A percentile compares a stretch with the other conserved stretches of the same genome.
phyloP scores from a whole-genome alignment of 30 jellyfish, hydroid and myxozoan genomes.

The Turritopsis rubra region DNA sequence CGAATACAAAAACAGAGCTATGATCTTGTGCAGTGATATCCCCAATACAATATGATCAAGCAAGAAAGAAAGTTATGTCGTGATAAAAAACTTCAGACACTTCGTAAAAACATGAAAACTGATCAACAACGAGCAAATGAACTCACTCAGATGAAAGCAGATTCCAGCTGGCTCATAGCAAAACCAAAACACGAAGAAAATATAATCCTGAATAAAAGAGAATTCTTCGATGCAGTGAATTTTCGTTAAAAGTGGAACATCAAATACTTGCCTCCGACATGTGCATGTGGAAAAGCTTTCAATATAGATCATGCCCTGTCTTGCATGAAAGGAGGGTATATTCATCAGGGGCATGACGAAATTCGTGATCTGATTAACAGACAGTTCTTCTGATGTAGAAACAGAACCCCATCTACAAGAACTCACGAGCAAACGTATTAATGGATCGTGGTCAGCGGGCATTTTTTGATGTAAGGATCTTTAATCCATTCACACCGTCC shows the following conservation, averaged over 20 bases:
- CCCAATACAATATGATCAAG: too few species aligned
- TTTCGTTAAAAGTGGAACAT: slow-evolving; percentile 21
- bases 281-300: not conserved
- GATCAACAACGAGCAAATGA: not conserved
- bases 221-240: slow-evolving; percentile 15
- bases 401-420: too few species aligned
- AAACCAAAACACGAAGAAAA: not conserved
- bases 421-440: too few species aligned
- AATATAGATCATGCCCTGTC: not conserved
- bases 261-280: slow-evolving; percentile 15
- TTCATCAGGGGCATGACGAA: slow-evolving; percentile 25
- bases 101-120: not conserved
- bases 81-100: not conserved
- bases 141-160: not conserved
- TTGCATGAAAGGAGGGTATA: slow-evolving; percentile 4
- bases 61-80: not conserved
- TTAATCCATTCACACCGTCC: slow-evolving; percentile 12
- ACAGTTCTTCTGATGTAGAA: not conserved
- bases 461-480: slow-evolving; percentile 30
- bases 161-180: slow-evolving; percentile 31
- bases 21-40: too few species aligned
- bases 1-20: too few species aligned
- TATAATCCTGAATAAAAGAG: slow-evolving; percentile 12
- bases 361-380: too few species aligned
- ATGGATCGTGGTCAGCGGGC: slow-evolving; percentile 14